Evolutionary conservation across 2,113 vertebrate genomes (phyloP), one percentile per base, ranked within the genome.

Genomic region (Perca schrenkii): DNA sequence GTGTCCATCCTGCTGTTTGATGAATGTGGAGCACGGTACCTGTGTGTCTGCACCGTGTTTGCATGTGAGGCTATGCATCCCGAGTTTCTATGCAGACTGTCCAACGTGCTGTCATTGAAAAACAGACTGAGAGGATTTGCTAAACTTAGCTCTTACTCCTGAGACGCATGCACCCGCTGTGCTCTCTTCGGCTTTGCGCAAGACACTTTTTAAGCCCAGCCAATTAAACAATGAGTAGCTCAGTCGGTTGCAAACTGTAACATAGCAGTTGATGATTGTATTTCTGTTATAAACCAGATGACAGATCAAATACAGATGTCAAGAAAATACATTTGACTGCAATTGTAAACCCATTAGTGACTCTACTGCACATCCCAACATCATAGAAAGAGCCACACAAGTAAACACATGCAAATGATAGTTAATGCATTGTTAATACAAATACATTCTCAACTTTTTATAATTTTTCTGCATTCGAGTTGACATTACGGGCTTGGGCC

Each of bases 51-150:
- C 54, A 12, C 46, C 31, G 3, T 69, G 63, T 57, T 60, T 21
- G 73, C 89, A 75, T 86, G 88, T 90, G 87, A 83, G 71, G 34
- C 46, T 31, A 21, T 66, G 76, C 47, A 10, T 90, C 70, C 46
- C 82, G 90, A 83, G 80, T 78, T 82, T 75, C 78, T 34, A 78
- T 83, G 88, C 74, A 89, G 90, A 84, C 85, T 71, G 84, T 86
- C 77, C 88, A 87, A 92, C 86, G 88, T 94, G 89, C 92, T 86
- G 92, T 92, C 93, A 93, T 88, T 91, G 87, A 94, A 82, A 87
- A 90, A 88, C 90, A 86, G 91, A 67, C 86, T 91, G 87, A 92
- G 91, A 93, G 93, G 93, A 94, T 94, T 94, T 92, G 81, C 91
- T 91, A 93, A 93, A 93, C 83, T 91, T 93, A 93, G 91, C 91